phyloP scores from a whole-genome alignment of 2,797 vertebrate species.

The Macropus fuliginosus region DNA sequence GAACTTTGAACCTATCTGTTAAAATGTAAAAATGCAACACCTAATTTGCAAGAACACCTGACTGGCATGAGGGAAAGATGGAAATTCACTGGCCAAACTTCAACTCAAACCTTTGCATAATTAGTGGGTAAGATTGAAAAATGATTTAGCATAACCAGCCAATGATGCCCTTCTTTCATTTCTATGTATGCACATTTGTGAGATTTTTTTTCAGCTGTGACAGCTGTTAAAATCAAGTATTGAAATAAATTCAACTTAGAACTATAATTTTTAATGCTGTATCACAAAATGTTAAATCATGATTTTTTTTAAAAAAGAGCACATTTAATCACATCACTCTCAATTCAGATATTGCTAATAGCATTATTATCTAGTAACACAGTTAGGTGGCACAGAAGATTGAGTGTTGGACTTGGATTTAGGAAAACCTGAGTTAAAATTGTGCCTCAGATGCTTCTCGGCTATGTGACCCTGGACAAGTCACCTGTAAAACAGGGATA shows the following conservation, averaged over 20 bases:
- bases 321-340: background rate
- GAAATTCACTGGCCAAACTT: conserved; percentile 7
- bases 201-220: background rate
- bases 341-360: background rate
- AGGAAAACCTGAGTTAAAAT: background rate
- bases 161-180: background rate
- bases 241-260: background rate
- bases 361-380: background rate
- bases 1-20: background rate
- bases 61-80: background rate
- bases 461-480: background rate
- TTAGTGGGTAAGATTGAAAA: conserved; percentile 24
- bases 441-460: background rate
- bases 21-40: conserved; percentile 1
- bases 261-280: background rate
- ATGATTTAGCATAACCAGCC: background rate
- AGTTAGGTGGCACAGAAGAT: background rate
- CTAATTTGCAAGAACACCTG: conserved; percentile 35
- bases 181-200: background rate
- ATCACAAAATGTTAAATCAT: background rate
- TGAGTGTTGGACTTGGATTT: background rate
- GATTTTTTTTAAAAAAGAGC: background rate
- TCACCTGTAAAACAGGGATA: background rate
- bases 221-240: conserved; percentile 22
- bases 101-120: conserved; percentile 10